Evolutionary conservation across 2,113 vertebrate species (phyloP).

Genomic region (Nothocercus julius): DNA sequence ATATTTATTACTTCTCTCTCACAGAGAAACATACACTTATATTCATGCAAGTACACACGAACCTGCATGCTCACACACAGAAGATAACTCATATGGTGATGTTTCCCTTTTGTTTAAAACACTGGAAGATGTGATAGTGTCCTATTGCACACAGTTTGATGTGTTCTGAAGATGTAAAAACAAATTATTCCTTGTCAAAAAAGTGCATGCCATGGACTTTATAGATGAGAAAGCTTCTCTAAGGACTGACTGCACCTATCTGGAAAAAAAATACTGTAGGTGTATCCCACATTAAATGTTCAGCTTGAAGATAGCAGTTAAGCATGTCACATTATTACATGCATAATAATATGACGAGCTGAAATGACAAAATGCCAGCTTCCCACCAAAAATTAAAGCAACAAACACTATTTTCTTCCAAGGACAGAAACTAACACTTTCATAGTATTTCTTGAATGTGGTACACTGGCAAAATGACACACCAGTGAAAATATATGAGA

Average conservation of each 20-base stretch:
- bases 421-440: not conserved
- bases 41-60: not conserved
- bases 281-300: constrained; percentile 36
- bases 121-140: not conserved
- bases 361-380: constrained; percentile 60
- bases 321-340: constrained; percentile 64
- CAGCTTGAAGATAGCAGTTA: constrained; percentile 68
- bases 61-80: not conserved
- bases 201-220: not conserved
- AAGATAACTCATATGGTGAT: not conserved
- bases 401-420: constrained; percentile 52
- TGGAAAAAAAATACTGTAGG: constrained; percentile 25
- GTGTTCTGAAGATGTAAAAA: constrained; percentile 2
- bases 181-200: not conserved
- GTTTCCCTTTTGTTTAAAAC: constrained; percentile 1
- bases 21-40: not conserved
- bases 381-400: constrained; percentile 62
- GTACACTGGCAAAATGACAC: not conserved
- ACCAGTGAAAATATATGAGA: not conserved
- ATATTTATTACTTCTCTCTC: constrained; percentile 1
- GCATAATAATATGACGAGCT: constrained; percentile 61
- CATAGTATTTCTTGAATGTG: not conserved
- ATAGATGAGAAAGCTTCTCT: constrained; percentile 12
- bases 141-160: not conserved
- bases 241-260: constrained; percentile 21